A percentile compares a stretch with the other conserved stretches of the same genome.
phyloP scores from a whole-genome alignment of 2,113 vertebrate genomes.

The Eulacestoma nigropectus region DNA sequence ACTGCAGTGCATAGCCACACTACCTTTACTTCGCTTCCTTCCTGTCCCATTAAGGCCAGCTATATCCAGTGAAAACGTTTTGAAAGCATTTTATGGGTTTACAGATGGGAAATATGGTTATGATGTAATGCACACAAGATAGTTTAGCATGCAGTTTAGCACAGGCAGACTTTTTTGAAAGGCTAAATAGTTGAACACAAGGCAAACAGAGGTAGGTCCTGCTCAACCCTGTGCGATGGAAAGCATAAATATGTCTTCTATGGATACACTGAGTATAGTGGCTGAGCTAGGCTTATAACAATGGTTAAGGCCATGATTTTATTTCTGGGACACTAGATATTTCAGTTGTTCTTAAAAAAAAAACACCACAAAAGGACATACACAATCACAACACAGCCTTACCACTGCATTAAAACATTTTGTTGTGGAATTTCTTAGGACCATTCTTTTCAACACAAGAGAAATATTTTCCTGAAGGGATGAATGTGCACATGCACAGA shows the following conservation, averaged over 20 bases:
- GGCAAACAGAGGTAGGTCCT: background rate
- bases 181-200: background rate
- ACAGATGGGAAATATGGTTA: background rate
- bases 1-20: background rate
- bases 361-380: accelerated
- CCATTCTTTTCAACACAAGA: background rate
- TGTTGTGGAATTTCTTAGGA: background rate
- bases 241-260: background rate
- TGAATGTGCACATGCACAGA: background rate
- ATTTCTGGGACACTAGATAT: background rate
- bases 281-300: background rate
- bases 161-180: background rate
- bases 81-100: background rate
- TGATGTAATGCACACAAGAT: background rate
- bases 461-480: background rate
- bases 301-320: background rate
- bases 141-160: background rate
- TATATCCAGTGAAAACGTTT: background rate
- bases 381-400: background rate
- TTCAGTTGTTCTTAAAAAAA: background rate
- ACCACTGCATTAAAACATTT: background rate
- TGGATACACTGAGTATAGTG: background rate
- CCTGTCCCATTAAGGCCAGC: background rate
- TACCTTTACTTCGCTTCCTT: background rate
- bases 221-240: background rate